Percentiles rank a stretch among this genome's conserved stretches.
Conservation (phyloP, 92 coral and sea anemone genomes). For the Umimayanthus chanpuru region DNA sequence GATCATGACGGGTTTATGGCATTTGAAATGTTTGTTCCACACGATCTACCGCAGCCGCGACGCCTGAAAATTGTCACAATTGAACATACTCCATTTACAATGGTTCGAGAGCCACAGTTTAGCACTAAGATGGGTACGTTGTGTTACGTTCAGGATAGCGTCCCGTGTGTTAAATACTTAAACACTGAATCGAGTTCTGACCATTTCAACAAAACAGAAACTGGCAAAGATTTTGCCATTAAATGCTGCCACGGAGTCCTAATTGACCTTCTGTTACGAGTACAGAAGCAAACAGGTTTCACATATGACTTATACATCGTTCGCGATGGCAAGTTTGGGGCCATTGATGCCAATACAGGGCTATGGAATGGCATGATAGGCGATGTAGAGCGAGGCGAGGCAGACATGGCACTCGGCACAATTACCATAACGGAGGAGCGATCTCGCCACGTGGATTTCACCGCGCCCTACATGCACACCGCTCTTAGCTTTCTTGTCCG, state of each 20-base stretch:
- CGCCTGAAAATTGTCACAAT: conserved; percentile 76
- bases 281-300: conserved; percentile 65
- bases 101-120: conserved; percentile 59
- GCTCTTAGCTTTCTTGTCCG: conserved; percentile 73
- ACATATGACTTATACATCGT: conserved; percentile 80
- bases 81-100: conserved; percentile 75
- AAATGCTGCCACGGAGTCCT: conserved; percentile 77
- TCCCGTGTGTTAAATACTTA: conserved; percentile 61
- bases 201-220: background rate
- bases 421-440: conserved; percentile 85
- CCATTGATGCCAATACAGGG: conserved; percentile 63
- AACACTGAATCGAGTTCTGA: background rate
- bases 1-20: conserved; percentile 41
- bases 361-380: conserved; percentile 94
- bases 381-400: conserved; percentile 79
- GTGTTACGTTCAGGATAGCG: conserved; percentile 64
- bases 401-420: conserved; percentile 88
- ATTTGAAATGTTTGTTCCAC: conserved; percentile 67
- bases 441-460: conserved; percentile 74
- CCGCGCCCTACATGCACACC: conserved; percentile 80
- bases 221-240: conserved; percentile 18
- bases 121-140: conserved; percentile 72
- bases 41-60: conserved; percentile 73
- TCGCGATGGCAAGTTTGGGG: conserved; percentile 86
- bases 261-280: conserved; percentile 69